These are phyloP conservation scores for Spheniscus mendiculus DNA, from an alignment of 2,113 vertebrate genomes.

Conservation along the genomic window DNA sequence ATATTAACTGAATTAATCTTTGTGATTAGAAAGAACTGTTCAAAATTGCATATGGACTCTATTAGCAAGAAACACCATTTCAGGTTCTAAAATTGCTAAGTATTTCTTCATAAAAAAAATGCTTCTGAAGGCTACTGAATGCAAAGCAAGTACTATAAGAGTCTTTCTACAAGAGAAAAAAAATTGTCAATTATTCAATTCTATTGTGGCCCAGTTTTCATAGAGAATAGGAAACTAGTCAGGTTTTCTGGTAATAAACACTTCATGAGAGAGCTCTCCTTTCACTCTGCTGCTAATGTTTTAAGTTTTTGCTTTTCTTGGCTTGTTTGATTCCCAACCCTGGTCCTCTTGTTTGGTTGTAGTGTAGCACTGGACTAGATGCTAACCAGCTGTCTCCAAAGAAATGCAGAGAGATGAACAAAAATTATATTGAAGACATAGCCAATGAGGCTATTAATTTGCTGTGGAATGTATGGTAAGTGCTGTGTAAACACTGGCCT, in stretches of 20 bases:
- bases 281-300: background rate
- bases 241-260: background rate
- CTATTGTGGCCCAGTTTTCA: background rate
- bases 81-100: background rate
- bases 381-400: constrained; percentile 57
- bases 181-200: background rate
- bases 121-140: background rate
- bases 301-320: background rate
- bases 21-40: background rate
- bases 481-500: background rate
- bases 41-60: background rate
- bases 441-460: constrained; percentile 92
- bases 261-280: background rate
- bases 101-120: background rate
- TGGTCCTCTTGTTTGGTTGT: constrained; percentile 52
- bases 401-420: constrained; percentile 69
- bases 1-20: background rate
- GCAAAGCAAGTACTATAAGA: background rate
- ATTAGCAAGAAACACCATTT: background rate
- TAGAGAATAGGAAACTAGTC: background rate
- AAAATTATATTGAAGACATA: constrained; percentile 83
- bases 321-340: background rate
- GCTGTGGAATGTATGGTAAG: constrained; percentile 97
- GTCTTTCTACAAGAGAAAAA: background rate
- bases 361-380: constrained; percentile 83